Evolutionary conservation across 1,140 invertebrate genomes (phyloP).

Genomic region (Cheumatopsyche charites): DNA sequence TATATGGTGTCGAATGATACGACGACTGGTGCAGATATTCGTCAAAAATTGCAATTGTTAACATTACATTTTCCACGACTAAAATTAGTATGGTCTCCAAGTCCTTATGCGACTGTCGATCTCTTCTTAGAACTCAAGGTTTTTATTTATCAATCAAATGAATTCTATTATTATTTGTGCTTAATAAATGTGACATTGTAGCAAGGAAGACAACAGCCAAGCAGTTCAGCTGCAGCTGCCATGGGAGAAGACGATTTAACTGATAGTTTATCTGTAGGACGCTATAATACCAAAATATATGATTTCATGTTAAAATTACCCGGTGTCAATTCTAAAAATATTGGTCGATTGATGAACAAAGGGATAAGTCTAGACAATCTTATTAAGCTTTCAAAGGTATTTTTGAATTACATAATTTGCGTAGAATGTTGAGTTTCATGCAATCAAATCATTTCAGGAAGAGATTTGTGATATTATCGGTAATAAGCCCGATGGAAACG

Average conservation of each 20-base stretch:
- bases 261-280: slow-evolving; percentile 66
- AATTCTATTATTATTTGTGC: background rate
- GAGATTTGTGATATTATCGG: slow-evolving; percentile 71
- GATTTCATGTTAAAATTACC: slow-evolving; percentile 92
- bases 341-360: slow-evolving; percentile 77
- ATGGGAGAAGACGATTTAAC: slow-evolving; percentile 68
- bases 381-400: slow-evolving; percentile 64
- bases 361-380: slow-evolving; percentile 74
- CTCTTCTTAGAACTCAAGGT: slow-evolving; percentile 89
- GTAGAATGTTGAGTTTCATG: too few relatives aligned
- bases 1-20: slow-evolving; percentile 79
- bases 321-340: slow-evolving; percentile 88
- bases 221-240: slow-evolving; percentile 68
- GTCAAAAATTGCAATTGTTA: slow-evolving; percentile 85
- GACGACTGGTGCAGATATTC: slow-evolving; percentile 73
- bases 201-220: slow-evolving; percentile 80
- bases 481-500: slow-evolving; percentile 67
- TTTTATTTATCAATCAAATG: slow-evolving; percentile 6
- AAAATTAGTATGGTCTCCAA: slow-evolving; percentile 93
- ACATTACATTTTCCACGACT: slow-evolving; percentile 94
- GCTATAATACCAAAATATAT: slow-evolving; percentile 78
- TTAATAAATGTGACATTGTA: too few relatives aligned
- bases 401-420: background rate
- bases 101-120: slow-evolving; percentile 93
- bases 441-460: slow-evolving; percentile 61